Base-by-base conservation (phyloP, 2,797 vertebrate genomes). In the Eutrigla gurnardus region DNA sequence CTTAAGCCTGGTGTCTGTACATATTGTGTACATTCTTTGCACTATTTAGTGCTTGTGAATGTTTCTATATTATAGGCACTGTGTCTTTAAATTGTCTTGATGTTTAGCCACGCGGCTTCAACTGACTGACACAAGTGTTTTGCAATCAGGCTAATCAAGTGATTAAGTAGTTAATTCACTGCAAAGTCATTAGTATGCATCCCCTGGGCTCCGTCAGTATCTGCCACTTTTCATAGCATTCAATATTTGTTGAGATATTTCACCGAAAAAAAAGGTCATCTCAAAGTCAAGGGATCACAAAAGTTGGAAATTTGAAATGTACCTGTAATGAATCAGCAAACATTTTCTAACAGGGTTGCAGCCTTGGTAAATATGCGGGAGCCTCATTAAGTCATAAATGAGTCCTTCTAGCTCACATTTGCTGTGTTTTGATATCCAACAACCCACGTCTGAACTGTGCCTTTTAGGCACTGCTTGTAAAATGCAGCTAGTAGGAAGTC, bases 201-300 rank as follows among this genome's bases (percentile, higher is more conserved):
- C 18, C 10, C 25, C 11, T 50, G 49, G 49, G 18, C n/a, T 18
- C 49, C n/a, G 25, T 50, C 47, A 18, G 47, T 49, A 53, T 53
- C 25, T 7, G 25, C 25, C 25, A 25, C 25, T 25, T 25, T 25
- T 25, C 25, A 49, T 49, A 49, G 3, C 11, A 25, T 15, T 47
- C 9, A 40, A 64, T 64, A 64, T 37, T 64, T 37, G 35, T 63
- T 49, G 17, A 50, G 3, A 55, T 6, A 36, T 55, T 67, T 57
- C 17, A 36, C 15, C 17, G 8, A 7, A 43, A 40, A 36, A 36
- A 25, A 14, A 43, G 35, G 42, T 61, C 4, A 54, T 43, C 10
- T 43, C 15, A 42, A 32, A 33, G 14, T 65, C 2, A 42, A 7
- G 13, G 14, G 18, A 65, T 40, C 18, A 53, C 37, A 8, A 17